Evolutionary conservation across 2,888 invertebrate species (phyloP).

Genomic region (Brachyptera risi): DNA sequence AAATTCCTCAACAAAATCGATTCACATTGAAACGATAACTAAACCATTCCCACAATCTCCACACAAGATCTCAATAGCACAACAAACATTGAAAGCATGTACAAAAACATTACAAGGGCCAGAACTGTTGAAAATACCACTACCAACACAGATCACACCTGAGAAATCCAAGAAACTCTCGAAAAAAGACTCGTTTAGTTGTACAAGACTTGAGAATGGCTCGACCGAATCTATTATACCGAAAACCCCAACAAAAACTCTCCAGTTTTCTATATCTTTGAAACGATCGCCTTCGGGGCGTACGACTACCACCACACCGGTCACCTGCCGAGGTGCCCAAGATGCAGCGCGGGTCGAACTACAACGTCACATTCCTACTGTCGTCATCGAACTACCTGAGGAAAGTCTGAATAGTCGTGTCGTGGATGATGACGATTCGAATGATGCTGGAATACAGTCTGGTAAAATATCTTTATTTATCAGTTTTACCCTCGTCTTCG

Average conservation of each 20-base stretch:
- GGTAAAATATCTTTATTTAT: too few species aligned
- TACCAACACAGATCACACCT: conserved; percentile 10
- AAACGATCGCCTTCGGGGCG: conserved; percentile 39
- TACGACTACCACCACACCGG: conserved; percentile 46
- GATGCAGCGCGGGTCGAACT: background rate
- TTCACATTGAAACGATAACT: background rate
- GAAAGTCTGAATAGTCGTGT: background rate
- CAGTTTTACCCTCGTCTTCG: too few species aligned
- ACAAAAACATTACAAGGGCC: conserved; percentile 27
- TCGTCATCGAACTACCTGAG: conserved; percentile 42
- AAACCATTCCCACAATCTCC: background rate
- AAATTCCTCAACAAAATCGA: background rate
- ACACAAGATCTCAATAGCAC: background rate
- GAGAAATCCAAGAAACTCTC: background rate
- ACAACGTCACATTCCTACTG: conserved; percentile 43
- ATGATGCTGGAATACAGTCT: conserved; percentile 65
- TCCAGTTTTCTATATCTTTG: conserved; percentile 31
- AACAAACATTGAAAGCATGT: conserved; percentile 17
- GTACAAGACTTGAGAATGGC: background rate
- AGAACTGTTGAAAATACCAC: conserved; percentile 20
- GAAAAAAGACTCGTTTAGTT: background rate
- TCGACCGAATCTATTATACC: background rate
- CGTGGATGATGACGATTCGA: conserved; percentile 52
- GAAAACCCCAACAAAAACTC: conserved; percentile 6
- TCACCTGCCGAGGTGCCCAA: background rate